These are phyloP conservation scores for Mesocentrotus franciscanus DNA, from an alignment of 53 echinoderm and acorn worm species.

Conservation along the genomic window DNA sequence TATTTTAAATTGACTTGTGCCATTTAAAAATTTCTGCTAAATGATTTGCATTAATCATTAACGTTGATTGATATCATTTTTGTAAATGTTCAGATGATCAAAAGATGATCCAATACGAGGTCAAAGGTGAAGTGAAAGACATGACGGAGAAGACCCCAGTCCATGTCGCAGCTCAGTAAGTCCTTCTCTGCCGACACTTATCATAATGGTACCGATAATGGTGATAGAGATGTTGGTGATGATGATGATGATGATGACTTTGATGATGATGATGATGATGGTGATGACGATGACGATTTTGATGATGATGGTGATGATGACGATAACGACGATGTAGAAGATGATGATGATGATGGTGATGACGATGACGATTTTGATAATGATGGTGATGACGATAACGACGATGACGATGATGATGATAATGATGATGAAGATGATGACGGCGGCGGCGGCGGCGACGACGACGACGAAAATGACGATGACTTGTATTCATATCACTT, in stretches of 20 bases:
- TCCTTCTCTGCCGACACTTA: background rate
- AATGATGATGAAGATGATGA: background rate
- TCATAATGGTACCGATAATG: background rate
- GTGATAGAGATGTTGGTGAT: slow-evolving; percentile 1
- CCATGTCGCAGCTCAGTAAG: slow-evolving; percentile 85
- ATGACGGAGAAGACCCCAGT: slow-evolving; percentile 75
- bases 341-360: slow-evolving; percentile 23
- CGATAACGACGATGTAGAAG: background rate
- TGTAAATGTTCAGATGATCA: slow-evolving; percentile 69
- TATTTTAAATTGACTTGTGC: too few species aligned
- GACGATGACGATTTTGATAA: background rate
- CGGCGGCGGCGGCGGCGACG: background rate
- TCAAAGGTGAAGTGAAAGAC: slow-evolving; percentile 66
- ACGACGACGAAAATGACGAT: background rate
- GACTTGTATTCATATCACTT: too few species aligned
- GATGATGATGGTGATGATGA: background rate
- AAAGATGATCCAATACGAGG: slow-evolving; percentile 71
- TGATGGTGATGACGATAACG: background rate
- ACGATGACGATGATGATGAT: background rate
- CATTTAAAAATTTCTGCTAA: too few species aligned
- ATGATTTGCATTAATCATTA: too few species aligned
- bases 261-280: background rate
- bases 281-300: background rate
- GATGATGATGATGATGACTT: background rate
- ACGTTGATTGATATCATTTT: background rate